Evolutionary conservation across 2,888 invertebrate species (phyloP).

Genomic region (Drosophila anomelani): DNA sequence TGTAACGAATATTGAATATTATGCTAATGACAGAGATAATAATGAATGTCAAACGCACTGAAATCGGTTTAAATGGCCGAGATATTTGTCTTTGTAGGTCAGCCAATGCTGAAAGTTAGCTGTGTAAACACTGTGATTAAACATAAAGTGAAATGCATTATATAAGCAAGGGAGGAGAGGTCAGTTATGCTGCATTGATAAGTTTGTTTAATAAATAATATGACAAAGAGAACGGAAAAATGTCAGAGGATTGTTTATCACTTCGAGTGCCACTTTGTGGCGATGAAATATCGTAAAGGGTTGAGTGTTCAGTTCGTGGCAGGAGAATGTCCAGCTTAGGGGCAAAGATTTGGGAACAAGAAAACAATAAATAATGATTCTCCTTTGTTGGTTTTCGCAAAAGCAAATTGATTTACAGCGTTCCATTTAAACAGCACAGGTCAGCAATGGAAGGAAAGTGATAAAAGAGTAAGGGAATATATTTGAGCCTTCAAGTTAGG

Average conservation of each 20-base stretch:
- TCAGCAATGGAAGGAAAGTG: background rate
- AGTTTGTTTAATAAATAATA: constrained; percentile 21
- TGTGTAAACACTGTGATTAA: constrained; percentile 26
- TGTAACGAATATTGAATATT: constrained; percentile 42
- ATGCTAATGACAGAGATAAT: constrained; percentile 38
- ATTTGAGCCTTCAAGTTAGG: background rate
- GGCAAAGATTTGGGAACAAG: constrained; percentile 1
- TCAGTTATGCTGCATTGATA: constrained; percentile 35
- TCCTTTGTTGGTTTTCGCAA: constrained; percentile 22
- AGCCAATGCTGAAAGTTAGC: constrained; percentile 25
- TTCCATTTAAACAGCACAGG: constrained; percentile 3
- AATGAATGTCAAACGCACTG: constrained; percentile 13
- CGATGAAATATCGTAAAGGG: constrained; percentile 2
- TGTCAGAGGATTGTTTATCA: constrained; percentile 16
- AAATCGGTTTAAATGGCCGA: constrained; percentile 16
- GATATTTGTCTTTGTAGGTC: constrained; percentile 39
- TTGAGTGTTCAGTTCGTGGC: background rate
- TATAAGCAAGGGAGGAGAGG: constrained; percentile 23
- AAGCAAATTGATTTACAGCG: constrained; percentile 15
- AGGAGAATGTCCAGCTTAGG: background rate
- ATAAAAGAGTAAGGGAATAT: background rate
- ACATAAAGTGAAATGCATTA: constrained; percentile 33
- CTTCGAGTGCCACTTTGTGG: constrained; percentile 18
- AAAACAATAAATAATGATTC: constrained; percentile 32
- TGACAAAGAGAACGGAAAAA: constrained; percentile 15